These are phyloP conservation scores for Temnothorax unifasciatus DNA, from an alignment of 2,888 invertebrate species.

Conservation along the genomic window DNA sequence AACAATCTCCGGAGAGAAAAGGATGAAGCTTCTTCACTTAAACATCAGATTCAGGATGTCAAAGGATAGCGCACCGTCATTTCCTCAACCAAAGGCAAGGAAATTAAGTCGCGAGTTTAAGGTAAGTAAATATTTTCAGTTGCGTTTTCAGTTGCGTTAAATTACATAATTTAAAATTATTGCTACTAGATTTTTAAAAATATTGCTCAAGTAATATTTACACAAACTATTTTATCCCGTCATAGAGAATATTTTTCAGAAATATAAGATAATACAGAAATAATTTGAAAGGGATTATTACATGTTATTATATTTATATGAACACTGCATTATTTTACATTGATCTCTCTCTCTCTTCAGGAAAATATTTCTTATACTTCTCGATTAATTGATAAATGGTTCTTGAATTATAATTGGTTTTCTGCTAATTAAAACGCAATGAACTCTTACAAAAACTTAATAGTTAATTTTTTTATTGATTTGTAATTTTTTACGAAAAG, in stretches of 20 bases:
- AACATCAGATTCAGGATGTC: conserved; percentile 55
- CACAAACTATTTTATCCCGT: background rate
- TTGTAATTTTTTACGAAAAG: background rate
- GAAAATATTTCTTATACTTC: background rate
- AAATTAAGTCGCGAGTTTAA: conserved; percentile 45
- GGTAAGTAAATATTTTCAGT: conserved; percentile 30
- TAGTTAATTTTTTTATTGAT: background rate
- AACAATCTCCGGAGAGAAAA: conserved; percentile 35
- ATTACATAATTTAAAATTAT: conserved; percentile 9
- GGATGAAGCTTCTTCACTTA: conserved; percentile 50
- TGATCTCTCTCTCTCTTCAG: background rate
- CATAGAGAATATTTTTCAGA: no score
- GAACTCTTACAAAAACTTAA: background rate
- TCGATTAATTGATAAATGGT: background rate
- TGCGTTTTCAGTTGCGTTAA: background rate
- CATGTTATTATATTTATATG: background rate
- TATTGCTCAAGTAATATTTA: background rate
- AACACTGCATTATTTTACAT: background rate
- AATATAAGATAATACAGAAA: no score
- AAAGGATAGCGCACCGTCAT: conserved; percentile 47
- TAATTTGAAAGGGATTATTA: no score
- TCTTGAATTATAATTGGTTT: background rate
- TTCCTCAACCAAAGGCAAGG: conserved; percentile 29
- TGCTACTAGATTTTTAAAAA: background rate
- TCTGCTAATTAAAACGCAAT: conserved; percentile 17